Evolutionary conservation across 2,113 vertebrate species (phyloP), one percentile per base, ranked within the genome.

Genomic region (Delphinapterus leucas): DNA sequence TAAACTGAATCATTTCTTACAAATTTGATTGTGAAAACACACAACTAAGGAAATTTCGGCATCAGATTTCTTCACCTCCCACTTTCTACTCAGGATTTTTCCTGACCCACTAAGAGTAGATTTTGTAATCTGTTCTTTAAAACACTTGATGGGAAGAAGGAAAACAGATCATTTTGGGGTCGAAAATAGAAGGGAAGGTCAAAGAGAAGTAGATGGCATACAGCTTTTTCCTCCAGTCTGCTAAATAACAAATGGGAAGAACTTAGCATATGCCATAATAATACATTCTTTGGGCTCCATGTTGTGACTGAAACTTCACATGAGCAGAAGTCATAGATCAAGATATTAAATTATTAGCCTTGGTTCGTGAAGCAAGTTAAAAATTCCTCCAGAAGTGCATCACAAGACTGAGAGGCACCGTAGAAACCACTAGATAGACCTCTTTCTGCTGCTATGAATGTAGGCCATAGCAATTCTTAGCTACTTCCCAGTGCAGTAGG

Each of bases 291-390:
- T 25, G 44, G 18, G 18, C 28, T 49, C 9, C 53, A 5, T 20
- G 2, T 8, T 55, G 55, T 28, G 23, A 58, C 20, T 63, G 67
- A 28, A 41, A 80, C 92, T 49, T 70, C 44, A 11, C 18, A 58
- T 33, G 18, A 82, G 36, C 18, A 67, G 55, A 68, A 60, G 65
- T 70, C 41, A 65, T 67, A 88, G 33, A 49, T 18, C 23, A 71
- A 55, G 70, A 49, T 38, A 38, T 23, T 36, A 67, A 95, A 36
- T 44, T 41, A 49, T 71, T 67, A 92, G 58, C 25, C 15, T 81
- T 89, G 58, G 12, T 28, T 83, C 41, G 21, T 67, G 25, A 65
- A 93, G 70, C n/a, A 90, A 89, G 25, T 82, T 41, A 81, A 83
- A 80, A 67, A 60, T 76, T 15, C 15, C 38, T 76, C 36, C 47